Evolutionary conservation across 2,888 invertebrate species (phyloP), one percentile per base, ranked within the genome.

Genomic region (Torymus texanus): DNA sequence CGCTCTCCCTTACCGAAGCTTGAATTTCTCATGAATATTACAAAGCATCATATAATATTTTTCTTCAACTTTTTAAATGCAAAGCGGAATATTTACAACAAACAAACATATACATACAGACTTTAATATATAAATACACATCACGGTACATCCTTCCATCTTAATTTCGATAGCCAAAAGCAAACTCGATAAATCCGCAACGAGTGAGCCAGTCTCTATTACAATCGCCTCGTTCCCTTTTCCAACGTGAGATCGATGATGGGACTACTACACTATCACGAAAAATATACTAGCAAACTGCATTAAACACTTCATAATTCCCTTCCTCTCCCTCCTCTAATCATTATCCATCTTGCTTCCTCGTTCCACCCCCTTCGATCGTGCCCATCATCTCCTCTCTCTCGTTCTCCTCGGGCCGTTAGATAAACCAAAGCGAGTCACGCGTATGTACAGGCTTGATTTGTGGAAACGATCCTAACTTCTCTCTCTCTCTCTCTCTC

Each of bases 401-500:
- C 72, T 66, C 18, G 41, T 66, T 56, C 67, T 76, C 62, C 56
- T 75, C 56, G 65, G 63, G 61, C 55, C 75, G 56, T 53, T 75
- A 68, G 78, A 79, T 78, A 78, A 77, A 65, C 24, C 29, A 56
- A 1, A 16, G 58, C 59, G 61, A 77, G 82, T 77, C 80, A 72
- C 80, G 80, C 59, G 80, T 76, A 71, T 68, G 63, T 65, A 68
- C 66, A 76, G 70, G 55, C 73, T 81, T 81, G 81, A 79, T 81
- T 79, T 81, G 81, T 81, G 81, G 76, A 81, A 81, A 79, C 76
- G 81, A 81, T 81, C 77, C 55, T 41, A n/a, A 16, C 68, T 55
- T 73, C 41, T 53, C 66, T 59, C 50, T 55, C 67, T 55, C 67
- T 58, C 14, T 41, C 41, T 10, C 63, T 50, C 11, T 18, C 50